Base-by-base conservation (phyloP, 2,113 vertebrate genomes). In the Microtus richardsoni region DNA sequence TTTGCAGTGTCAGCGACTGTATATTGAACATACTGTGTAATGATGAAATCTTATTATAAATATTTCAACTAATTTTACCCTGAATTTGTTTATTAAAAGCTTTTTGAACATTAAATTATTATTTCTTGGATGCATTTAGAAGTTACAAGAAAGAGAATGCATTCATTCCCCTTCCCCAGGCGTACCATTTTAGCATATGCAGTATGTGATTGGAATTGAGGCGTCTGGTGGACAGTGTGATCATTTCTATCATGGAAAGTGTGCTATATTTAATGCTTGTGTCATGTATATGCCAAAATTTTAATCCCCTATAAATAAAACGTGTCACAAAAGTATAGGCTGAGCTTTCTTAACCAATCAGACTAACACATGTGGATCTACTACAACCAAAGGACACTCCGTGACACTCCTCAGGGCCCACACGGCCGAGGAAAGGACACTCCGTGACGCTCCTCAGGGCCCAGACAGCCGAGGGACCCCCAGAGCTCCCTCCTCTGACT, bases 1-100 rank as follows among this genome's bases (percentile, higher is more conserved):
- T 80, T 95, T 85, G 68, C 79, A 73, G 98, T 98, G 95, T 98
- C 95, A 98, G 98, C 97, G 98, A 97, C 97, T 98, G 99, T 99
- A 99, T 98, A 99, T 99, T 99, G 98, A 98, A 99, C 97, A 98
- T 97, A 97, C 98, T 98, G 98, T 99, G 98, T 97, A 97, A 98
- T 98, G 97, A 98, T 98, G 97, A 97, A 98, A 98, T 98, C 98
- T 93, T 98, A 98, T 98, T 98, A 98, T 99, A 98, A 98, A 98
- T 98, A 98, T 97, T 98, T 99, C 98, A 98, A 97, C 98, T 98
- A 98, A 98, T 98, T 99, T 98, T 98, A 98, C 98, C 98, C 97
- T 97, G 97, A 98, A 98, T 99, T 99, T 99, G 98, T 99, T 99
- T 98, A 98, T 98, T 97, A 98, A 97, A 98, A 97, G 87, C 95